Percentiles rank a stretch among this genome's conserved stretches.
These are phyloP conservation scores for Zaprionus obscuricornis DNA, from an alignment of 2,888 invertebrate genomes.

Conservation along the genomic window DNA sequence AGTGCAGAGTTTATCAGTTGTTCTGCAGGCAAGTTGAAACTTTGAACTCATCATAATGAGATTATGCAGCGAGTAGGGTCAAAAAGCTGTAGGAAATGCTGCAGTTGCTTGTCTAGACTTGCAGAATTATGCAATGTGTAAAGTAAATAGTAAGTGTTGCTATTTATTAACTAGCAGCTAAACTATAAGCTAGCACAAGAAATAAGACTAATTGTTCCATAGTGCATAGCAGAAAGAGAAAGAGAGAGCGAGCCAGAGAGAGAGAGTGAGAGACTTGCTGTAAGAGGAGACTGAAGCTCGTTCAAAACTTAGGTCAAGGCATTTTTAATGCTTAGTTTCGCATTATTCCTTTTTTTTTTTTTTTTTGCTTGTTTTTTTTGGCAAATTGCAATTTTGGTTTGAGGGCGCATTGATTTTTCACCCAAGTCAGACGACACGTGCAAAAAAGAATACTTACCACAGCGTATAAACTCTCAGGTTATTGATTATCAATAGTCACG, in stretches of 20 bases:
- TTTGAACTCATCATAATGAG: conserved; percentile 49
- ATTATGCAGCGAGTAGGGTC: conserved; percentile 28
- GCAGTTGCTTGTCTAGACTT: conserved; percentile 25
- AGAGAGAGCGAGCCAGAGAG: neutral
- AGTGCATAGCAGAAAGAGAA: neutral
- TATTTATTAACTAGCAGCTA: conserved; percentile 30
- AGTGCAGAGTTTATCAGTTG: conserved; percentile 35
- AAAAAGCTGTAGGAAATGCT: conserved; percentile 5
- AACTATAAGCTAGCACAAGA: conserved; percentile 31
- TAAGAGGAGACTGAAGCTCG: conserved; percentile 9
- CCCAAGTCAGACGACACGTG: conserved; percentile 45
- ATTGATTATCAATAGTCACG: conserved; percentile 23
- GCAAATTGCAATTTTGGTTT: conserved; percentile 26
- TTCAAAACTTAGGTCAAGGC: conserved; percentile 45
- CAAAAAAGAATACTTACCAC: conserved; percentile 44
- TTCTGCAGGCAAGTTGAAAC: conserved; percentile 20
- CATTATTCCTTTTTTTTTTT: conserved; percentile 3
- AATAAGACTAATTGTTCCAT: conserved; percentile 1
- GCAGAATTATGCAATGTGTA: conserved; percentile 47
- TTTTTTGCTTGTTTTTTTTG: conserved; percentile 4
- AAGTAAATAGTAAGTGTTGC: conserved; percentile 1
- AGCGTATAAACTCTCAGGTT: conserved; percentile 16
- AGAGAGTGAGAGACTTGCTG: neutral
- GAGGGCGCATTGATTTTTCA: conserved; percentile 49
- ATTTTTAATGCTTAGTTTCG: conserved; percentile 1